These are phyloP conservation scores for Hermodice carunculata DNA, from an alignment of 2,888 invertebrate species.

Conservation along the genomic window DNA sequence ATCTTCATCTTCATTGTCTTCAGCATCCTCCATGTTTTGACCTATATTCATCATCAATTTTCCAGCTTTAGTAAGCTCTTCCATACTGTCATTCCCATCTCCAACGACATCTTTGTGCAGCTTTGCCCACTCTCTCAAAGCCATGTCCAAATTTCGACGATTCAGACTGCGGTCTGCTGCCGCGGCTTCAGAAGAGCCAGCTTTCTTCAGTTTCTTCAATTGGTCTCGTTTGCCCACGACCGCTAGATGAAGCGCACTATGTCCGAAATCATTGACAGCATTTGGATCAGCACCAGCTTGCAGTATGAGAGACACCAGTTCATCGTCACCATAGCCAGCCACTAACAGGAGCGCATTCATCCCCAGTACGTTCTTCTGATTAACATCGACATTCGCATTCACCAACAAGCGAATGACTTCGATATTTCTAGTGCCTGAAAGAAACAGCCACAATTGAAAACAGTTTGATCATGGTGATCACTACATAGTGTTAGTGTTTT, in stretches of 20 bases:
- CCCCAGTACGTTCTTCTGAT: slow-evolving; percentile 48
- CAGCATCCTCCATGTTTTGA: slow-evolving; percentile 34
- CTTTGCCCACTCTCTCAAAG: slow-evolving; percentile 41
- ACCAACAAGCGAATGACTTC: slow-evolving; percentile 41
- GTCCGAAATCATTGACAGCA: slow-evolving; percentile 46
- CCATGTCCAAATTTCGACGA: slow-evolving; percentile 40
- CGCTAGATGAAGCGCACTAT: slow-evolving; percentile 42
- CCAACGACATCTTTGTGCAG: slow-evolving; percentile 24
- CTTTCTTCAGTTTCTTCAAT: slow-evolving; percentile 30
- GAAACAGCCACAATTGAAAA: not conserved
- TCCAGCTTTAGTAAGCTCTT: slow-evolving; percentile 28
- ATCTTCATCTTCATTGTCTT: slow-evolving; percentile 24
- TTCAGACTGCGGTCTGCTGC: slow-evolving; percentile 33
- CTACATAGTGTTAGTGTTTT: not conserved
- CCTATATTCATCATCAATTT: slow-evolving; percentile 41
- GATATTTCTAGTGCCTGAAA: slow-evolving; percentile 38
- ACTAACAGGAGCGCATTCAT: slow-evolving; percentile 46
- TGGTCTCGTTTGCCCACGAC: slow-evolving; percentile 28
- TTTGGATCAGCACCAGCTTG: slow-evolving; percentile 41
- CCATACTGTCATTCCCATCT: slow-evolving; percentile 9
- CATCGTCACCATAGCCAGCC: slow-evolving; percentile 44
- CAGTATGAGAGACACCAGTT: slow-evolving; percentile 38
- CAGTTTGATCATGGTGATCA: not conserved
- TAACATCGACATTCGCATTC: slow-evolving; percentile 41
- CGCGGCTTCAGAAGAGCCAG: slow-evolving; percentile 22